Conservation (phyloP, 2,113 vertebrate genomes). For the Seriola dumerili region DNA sequence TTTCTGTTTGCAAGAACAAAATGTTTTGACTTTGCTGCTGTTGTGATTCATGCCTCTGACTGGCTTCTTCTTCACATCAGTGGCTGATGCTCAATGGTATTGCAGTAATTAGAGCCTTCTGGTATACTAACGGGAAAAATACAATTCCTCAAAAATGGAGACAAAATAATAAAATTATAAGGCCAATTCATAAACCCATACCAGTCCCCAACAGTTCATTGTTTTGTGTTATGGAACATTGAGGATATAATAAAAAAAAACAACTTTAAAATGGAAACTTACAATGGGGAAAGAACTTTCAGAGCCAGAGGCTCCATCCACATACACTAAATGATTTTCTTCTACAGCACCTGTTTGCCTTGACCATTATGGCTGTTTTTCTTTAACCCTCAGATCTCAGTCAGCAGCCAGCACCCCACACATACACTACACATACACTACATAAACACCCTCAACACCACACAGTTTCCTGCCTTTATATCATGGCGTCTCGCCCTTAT, state of each 20-base stretch:
- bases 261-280: too few species aligned
- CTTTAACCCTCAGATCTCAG: constrained; percentile 60
- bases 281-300: background rate
- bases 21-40: background rate
- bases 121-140: background rate
- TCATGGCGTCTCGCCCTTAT: constrained; percentile 63
- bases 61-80: background rate
- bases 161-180: constrained; percentile 1
- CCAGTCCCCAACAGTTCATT: background rate
- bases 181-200: background rate
- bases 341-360: constrained; percentile 9
- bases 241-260: too few species aligned
- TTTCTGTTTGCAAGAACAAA: background rate
- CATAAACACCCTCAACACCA: constrained; percentile 42
- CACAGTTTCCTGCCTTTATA: constrained; percentile 59
- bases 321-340: background rate
- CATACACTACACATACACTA: constrained; percentile 34
- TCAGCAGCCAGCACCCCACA: constrained; percentile 28
- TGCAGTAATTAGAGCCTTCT: background rate
- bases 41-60: background rate
- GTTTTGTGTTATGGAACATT: background rate
- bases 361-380: constrained; percentile 33
- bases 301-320: background rate
- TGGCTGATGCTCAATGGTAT: background rate
- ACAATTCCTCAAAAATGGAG: background rate